These are phyloP conservation scores for Carollia perspicillata DNA, from an alignment of 2,113 vertebrate genomes.

Conservation along the genomic window DNA sequence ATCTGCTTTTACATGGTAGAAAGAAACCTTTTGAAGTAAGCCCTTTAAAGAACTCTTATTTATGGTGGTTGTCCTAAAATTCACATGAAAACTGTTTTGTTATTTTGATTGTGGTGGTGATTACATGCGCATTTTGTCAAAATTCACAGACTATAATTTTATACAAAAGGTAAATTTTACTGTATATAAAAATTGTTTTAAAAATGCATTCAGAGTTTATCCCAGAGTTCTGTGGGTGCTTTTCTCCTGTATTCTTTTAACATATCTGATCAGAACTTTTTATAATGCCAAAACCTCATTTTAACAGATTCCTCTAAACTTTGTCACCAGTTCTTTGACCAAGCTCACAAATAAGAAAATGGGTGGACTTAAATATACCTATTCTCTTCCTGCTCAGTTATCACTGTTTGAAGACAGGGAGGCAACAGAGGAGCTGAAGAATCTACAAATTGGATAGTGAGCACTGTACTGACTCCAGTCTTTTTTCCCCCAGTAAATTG, in stretches of 20 bases:
- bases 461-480: neutral
- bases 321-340: neutral
- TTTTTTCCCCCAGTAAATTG: neutral
- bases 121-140: neutral
- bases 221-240: neutral
- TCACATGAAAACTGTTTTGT: neutral
- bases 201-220: neutral
- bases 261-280: neutral
- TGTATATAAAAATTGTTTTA: slow-evolving; percentile 17
- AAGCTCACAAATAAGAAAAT: neutral
- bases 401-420: neutral
- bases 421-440: neutral
- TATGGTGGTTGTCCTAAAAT: neutral
- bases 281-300: neutral
- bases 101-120: neutral
- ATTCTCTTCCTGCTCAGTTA: neutral
- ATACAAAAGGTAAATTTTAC: neutral
- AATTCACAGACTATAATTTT: neutral
- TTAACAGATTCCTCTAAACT: neutral
- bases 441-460: neutral
- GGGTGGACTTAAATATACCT: neutral
- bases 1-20: slow-evolving; percentile 27
- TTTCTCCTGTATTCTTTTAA: neutral
- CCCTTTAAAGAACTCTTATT: neutral
- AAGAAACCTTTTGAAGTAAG: neutral